Conservation (phyloP, 2,113 vertebrate species). For the Cavia porcellus region DNA sequence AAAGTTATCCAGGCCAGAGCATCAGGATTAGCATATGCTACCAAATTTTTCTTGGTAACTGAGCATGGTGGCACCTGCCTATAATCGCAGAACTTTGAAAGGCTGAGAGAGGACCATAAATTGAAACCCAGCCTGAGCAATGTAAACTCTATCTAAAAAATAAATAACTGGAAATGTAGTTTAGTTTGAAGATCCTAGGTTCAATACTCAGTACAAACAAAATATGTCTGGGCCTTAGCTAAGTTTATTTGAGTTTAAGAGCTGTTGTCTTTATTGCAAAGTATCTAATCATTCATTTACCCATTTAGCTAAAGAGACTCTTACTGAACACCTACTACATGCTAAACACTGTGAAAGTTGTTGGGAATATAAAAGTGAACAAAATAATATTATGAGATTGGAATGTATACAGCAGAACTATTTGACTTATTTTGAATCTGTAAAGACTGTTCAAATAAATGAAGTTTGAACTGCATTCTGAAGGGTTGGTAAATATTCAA, state of each 20-base stretch:
- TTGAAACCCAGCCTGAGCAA: background rate
- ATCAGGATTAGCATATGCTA: background rate
- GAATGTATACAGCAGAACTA: background rate
- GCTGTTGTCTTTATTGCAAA: background rate
- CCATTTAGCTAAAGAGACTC: background rate
- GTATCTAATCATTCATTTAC: background rate
- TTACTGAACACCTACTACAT: background rate
- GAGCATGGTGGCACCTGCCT: background rate
- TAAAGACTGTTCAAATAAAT: background rate
- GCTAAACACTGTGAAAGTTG: background rate
- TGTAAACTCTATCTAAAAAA: background rate
- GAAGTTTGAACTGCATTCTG: slow-evolving; percentile 8
- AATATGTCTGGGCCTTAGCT: background rate
- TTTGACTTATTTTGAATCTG: background rate
- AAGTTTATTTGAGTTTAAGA: background rate
- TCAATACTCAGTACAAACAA: background rate
- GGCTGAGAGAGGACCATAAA: background rate
- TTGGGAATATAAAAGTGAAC: background rate
- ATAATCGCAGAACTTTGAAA: background rate
- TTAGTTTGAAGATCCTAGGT: background rate
- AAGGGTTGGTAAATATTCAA: background rate
- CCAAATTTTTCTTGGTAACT: background rate
- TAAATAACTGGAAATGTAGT: background rate
- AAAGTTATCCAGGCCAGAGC: background rate
- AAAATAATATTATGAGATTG: background rate